Evolutionary conservation across 2,797 vertebrate genomes (phyloP).

Genomic region (Cygnus olor): DNA sequence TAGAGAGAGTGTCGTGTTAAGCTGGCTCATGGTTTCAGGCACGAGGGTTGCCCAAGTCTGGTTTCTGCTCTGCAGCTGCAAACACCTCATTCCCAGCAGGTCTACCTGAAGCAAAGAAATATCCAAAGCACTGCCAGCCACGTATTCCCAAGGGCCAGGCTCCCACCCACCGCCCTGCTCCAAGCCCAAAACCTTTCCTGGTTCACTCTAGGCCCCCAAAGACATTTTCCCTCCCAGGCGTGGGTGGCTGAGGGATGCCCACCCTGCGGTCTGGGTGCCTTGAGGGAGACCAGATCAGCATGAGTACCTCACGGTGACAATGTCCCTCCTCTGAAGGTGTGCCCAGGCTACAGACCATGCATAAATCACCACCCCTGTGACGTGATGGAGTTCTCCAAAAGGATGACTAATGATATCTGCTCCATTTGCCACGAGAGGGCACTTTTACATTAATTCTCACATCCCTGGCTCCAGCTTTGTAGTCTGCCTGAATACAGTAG

Average conservation of each 20-base stretch:
- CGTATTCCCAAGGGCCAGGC: accelerated
- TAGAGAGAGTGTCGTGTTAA: neutral
- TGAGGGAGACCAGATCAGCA: neutral
- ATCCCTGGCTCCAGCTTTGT: neutral
- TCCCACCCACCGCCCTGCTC: neutral
- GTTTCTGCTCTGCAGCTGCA: neutral
- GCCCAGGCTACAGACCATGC: neutral
- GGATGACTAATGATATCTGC: neutral
- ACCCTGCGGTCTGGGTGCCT: neutral
- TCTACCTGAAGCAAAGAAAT: neutral
- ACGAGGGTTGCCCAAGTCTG: neutral
- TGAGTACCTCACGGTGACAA: neutral
- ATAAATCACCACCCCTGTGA: neutral
- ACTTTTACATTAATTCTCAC: slow-evolving; percentile 13
- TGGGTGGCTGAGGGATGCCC: neutral
- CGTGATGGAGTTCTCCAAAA: neutral
- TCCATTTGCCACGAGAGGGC: slow-evolving; percentile 11
- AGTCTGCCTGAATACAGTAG: accelerated
- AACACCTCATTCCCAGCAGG: neutral
- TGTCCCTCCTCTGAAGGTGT: neutral
- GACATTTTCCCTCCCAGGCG: neutral
- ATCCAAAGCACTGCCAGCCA: neutral
- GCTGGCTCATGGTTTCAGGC: neutral
- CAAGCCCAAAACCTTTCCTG: neutral
- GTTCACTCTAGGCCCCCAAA: neutral